Percentiles rank a stretch among this genome's conserved stretches.
phyloP scores from a whole-genome alignment of 2,888 invertebrate genomes.

The Epinotia nisella region DNA sequence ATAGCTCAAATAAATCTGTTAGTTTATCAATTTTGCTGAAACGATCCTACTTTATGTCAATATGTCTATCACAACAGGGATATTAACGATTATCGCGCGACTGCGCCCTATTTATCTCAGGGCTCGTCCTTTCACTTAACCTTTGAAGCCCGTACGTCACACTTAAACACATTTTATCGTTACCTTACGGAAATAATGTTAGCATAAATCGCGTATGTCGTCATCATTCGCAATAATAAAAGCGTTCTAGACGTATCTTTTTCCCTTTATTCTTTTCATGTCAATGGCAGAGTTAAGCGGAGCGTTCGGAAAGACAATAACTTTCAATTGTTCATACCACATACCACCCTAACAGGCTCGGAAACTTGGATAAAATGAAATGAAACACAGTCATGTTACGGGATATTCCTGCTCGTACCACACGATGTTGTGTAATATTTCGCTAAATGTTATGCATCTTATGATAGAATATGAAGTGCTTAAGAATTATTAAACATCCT shows the following conservation, averaged over 20 bases:
- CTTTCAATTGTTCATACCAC: conserved; percentile 48
- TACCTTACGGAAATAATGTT: conserved; percentile 35
- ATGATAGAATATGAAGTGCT: not conserved
- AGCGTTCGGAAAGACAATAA: conserved; percentile 45
- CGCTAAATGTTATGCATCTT: too few species aligned
- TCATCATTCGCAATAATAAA: conserved; percentile 29
- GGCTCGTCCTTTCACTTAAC: conserved; percentile 30
- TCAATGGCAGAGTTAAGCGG: conserved; percentile 44
- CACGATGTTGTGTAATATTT: not conserved
- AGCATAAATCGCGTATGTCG: conserved; percentile 34
- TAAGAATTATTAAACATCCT: not conserved
- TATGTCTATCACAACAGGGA: conserved; percentile 12
- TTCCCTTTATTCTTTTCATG: conserved; percentile 43
- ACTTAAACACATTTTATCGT: conserved; percentile 26
- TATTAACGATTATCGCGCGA: conserved; percentile 26
- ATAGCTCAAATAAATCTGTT: not conserved
- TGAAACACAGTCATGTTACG: not conserved
- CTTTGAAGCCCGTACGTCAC: conserved; percentile 25
- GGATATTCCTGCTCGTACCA: not conserved
- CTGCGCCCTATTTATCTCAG: conserved; percentile 19
- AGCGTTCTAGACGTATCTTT: conserved; percentile 39
- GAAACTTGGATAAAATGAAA: conserved; percentile 32
- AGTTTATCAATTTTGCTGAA: not conserved
- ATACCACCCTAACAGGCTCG: conserved; percentile 48
- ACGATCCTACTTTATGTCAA: not conserved